Evolutionary conservation across 2,797 vertebrate species (phyloP).

Genomic region (Rhincodon typus): DNA sequence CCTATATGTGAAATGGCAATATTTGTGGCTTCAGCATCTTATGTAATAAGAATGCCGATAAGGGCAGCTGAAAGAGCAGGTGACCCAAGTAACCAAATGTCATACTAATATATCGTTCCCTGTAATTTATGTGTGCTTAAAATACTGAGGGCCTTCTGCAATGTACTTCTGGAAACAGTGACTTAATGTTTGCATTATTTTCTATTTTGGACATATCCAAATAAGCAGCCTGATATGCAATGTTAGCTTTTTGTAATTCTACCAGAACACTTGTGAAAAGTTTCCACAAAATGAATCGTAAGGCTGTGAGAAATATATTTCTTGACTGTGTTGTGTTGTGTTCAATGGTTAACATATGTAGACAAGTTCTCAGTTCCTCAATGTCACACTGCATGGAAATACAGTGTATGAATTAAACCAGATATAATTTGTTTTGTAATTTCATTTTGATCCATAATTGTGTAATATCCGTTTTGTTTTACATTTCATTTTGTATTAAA

Average conservation of each 20-base stretch:
- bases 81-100: background rate
- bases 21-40: background rate
- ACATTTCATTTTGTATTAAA: slow-evolving; percentile 11
- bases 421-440: background rate
- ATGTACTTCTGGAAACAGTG: background rate
- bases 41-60: background rate
- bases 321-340: slow-evolving; percentile 19
- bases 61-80: background rate
- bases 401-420: background rate
- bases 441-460: background rate
- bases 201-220: background rate
- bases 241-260: slow-evolving; percentile 30
- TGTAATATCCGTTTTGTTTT: background rate
- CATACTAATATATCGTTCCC: slow-evolving; percentile 1
- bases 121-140: background rate
- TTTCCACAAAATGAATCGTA: background rate
- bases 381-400: background rate
- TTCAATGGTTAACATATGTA: background rate
- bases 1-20: background rate
- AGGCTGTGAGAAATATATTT: slow-evolving; percentile 3
- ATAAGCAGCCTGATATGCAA: slow-evolving; percentile 4
- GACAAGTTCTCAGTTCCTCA: background rate
- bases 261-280: background rate
- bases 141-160: background rate
- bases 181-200: background rate